Conservation (phyloP, 2,888 invertebrate species). For the Ephialtes manifestator region DNA sequence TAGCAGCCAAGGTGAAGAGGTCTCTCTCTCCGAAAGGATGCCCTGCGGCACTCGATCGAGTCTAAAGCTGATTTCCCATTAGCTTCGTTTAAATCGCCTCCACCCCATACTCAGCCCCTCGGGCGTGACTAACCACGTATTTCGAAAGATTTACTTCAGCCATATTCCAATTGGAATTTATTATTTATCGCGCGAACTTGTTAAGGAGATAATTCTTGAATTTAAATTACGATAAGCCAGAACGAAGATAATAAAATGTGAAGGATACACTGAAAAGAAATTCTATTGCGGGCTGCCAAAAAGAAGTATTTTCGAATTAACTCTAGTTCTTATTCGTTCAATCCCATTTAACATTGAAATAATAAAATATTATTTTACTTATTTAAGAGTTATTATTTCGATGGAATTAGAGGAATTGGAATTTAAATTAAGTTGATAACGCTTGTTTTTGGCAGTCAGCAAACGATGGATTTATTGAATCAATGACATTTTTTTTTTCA, state of each 20-base stretch:
- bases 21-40: constrained; percentile 21
- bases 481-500: too few species aligned
- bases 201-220: not conserved
- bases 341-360: too few species aligned
- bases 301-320: too few species aligned
- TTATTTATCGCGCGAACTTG: not conserved
- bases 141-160: not conserved
- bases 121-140: constrained; percentile 10
- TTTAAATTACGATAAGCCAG: not conserved
- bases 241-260: not conserved
- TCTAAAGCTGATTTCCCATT: constrained; percentile 29
- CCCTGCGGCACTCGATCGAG: constrained; percentile 28
- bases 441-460: too few species aligned
- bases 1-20: constrained; percentile 22
- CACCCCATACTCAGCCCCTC: not conserved
- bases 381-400: too few species aligned
- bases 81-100: constrained; percentile 24
- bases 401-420: too few species aligned
- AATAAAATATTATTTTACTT: too few species aligned
- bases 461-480: too few species aligned
- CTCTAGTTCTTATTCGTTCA: too few species aligned
- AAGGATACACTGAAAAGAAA: too few species aligned
- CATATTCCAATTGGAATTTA: not conserved
- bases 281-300: too few species aligned
- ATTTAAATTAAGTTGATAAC: too few species aligned